Evolutionary conservation across 2,797 vertebrate species (phyloP).

Genomic region (Myripristis jacobus): DNA sequence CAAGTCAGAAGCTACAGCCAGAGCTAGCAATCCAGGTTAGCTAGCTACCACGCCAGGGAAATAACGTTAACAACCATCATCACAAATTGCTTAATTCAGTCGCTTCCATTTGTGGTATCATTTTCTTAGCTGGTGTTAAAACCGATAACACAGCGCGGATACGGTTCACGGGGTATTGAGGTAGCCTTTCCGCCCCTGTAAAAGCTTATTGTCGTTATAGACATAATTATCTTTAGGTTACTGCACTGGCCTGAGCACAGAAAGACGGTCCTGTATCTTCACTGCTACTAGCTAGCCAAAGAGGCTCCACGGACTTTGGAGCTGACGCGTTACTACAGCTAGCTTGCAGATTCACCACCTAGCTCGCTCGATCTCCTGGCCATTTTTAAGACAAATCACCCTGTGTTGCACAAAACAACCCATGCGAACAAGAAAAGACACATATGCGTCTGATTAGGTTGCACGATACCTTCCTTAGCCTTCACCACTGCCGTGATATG

Average conservation of each 20-base stretch:
- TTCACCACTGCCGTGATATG: slow-evolving; percentile 88
- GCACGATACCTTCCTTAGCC: slow-evolving; percentile 89
- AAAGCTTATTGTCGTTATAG: slow-evolving; percentile 55
- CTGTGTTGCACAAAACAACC: slow-evolving; percentile 16
- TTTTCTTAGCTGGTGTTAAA: slow-evolving; percentile 45
- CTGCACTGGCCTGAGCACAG: slow-evolving; percentile 59
- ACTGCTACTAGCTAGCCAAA: slow-evolving; percentile 75
- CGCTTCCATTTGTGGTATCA: slow-evolving; percentile 23
- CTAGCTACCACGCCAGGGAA: slow-evolving; percentile 20
- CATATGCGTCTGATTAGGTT: slow-evolving; percentile 30
- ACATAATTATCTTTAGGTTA: slow-evolving; percentile 58
- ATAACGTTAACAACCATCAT: slow-evolving; percentile 37
- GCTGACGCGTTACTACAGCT: slow-evolving; percentile 63
- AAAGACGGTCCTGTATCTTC: slow-evolving; percentile 66
- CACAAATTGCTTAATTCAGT: slow-evolving; percentile 28
- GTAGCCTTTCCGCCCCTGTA: slow-evolving; percentile 19
- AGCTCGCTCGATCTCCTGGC: slow-evolving; percentile 57
- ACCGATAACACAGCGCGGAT: slow-evolving; percentile 23
- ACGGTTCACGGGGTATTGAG: slow-evolving; percentile 36
- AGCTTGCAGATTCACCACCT: slow-evolving; percentile 53
- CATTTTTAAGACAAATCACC: slow-evolving; percentile 35
- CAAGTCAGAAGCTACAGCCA: slow-evolving; percentile 45
- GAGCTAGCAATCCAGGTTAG: slow-evolving; percentile 29
- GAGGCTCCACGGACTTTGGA: slow-evolving; percentile 75
- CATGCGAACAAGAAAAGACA: slow-evolving; percentile 40